These are phyloP conservation scores for Drosophila longiperda DNA, from an alignment of 2,888 invertebrate species.

Conservation along the genomic window DNA sequence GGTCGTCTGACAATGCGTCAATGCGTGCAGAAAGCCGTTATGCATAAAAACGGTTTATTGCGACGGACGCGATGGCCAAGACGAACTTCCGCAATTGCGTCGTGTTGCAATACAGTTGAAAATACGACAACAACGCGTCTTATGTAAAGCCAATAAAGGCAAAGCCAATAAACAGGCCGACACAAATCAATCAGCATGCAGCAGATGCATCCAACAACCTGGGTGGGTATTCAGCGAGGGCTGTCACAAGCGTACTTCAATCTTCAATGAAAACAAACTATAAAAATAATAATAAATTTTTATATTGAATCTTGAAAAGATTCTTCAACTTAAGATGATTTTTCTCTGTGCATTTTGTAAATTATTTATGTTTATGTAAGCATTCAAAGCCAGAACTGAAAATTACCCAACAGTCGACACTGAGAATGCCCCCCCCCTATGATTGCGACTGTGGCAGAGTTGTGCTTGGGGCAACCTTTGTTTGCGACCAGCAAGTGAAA, in stretches of 20 bases:
- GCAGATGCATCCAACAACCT: conserved; percentile 50
- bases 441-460: conserved; percentile 9
- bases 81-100: conserved; percentile 72
- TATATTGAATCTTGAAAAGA: background rate
- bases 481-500: conserved; percentile 65
- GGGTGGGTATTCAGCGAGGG: conserved; percentile 43
- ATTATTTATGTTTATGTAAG: conserved; percentile 25
- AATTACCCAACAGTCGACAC: conserved; percentile 27
- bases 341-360: background rate
- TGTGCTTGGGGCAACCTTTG: conserved; percentile 30
- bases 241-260: background rate
- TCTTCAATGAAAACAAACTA: background rate
- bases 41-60: conserved; percentile 76
- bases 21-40: conserved; percentile 68
- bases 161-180: conserved; percentile 62
- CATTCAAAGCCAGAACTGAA: conserved; percentile 31
- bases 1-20: conserved; percentile 27
- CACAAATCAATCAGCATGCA: conserved; percentile 72
- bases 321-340: background rate
- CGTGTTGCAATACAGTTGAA: conserved; percentile 58
- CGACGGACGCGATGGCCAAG: conserved; percentile 45
- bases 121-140: conserved; percentile 34
- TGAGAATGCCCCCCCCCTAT: conserved; percentile 24
- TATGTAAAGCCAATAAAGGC: conserved; percentile 61
- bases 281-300: background rate